phyloP scores from a whole-genome alignment of 2,797 vertebrate genomes.

The Chelon auratus region DNA sequence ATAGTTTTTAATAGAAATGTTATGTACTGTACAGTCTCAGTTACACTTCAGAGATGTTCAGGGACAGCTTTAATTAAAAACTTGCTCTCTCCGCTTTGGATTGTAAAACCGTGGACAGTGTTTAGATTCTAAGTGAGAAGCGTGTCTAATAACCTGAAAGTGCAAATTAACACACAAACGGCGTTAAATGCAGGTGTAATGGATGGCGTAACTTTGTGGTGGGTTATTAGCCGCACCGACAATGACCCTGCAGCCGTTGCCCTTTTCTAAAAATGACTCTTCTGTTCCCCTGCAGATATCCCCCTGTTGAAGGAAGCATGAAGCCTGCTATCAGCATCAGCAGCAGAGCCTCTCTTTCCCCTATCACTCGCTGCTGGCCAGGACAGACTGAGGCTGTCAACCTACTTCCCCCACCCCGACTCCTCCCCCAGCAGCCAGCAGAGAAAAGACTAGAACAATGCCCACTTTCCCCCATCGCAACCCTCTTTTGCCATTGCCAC shows the following conservation, averaged over 20 bases:
- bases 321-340: constrained; percentile 78
- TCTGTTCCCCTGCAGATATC: constrained; percentile 88
- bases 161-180: too few relatives aligned
- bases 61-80: constrained; percentile 4
- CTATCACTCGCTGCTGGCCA: constrained; percentile 70
- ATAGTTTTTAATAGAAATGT: constrained; percentile 14
- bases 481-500: constrained; percentile 64
- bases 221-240: not conserved
- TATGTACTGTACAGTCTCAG: not conserved
- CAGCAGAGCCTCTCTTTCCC: constrained; percentile 48
- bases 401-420: constrained; percentile 19
- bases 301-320: constrained; percentile 98
- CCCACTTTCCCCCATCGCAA: constrained; percentile 49
- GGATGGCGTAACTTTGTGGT: not conserved
- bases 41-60: not conserved
- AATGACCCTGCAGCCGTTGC: not conserved
- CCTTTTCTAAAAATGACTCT: constrained; percentile 43
- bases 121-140: too few relatives aligned
- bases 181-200: not conserved
- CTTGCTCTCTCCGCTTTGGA: not conserved
- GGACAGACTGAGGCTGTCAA: constrained; percentile 79
- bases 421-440: constrained; percentile 48
- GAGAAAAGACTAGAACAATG: constrained; percentile 66
- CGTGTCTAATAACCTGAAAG: too few relatives aligned
- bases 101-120: too few relatives aligned